Evolutionary conservation across 2,888 invertebrate species (phyloP), one percentile per base, ranked within the genome.

Genomic region (Sialis fuliginosa): DNA sequence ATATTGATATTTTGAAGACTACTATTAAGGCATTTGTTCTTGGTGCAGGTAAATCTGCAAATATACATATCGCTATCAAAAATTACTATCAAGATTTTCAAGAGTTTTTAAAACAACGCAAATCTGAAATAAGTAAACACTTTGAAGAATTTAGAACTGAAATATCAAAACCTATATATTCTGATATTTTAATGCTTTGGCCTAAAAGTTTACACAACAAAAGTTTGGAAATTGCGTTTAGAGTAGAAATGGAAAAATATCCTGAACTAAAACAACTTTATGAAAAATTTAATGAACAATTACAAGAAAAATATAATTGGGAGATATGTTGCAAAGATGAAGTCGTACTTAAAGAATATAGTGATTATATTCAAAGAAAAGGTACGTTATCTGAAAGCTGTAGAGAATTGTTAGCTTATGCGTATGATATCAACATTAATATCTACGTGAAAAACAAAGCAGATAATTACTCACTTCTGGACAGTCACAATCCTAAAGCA

Each of bases 371-470:
- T 32, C 37, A n/a, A 35, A 34, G 48, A 42, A 44, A 49, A 7
- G 51, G 52, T 9, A 47, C 50, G 40, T 48, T 47, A 7, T 48
- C 52, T 12, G 33, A 44, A n/a, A 50, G 50, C 42, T 52, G 51
- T 37, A 37, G 52, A 39, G 51, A 49, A 49, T 45, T 54, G 12
- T 45, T 54, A n/a, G 52, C 51, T 7, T 43, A 48, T 39, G 44
- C 49, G 39, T 52, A 50, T 39, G 48, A 48, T 37, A 42, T 49
- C 2, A 49, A 49, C 39, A 48, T 54, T 32, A 45, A 48, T 47
- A 39, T 52, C 34, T 51, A 50, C 33, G 8, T 34, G 43, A 37
- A 40, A 47, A 35, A 45, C 40, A 32, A 41, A 45, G 37, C 44
- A 9, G 46, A 44, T 5, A 39, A 12, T 47, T 48, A 48, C 6